A percentile compares a stretch with the other conserved stretches of the same genome.
These are phyloP conservation scores for Odontamblyopus rebecca DNA, from an alignment of 2,797 vertebrate species.

Conservation along the genomic window DNA sequence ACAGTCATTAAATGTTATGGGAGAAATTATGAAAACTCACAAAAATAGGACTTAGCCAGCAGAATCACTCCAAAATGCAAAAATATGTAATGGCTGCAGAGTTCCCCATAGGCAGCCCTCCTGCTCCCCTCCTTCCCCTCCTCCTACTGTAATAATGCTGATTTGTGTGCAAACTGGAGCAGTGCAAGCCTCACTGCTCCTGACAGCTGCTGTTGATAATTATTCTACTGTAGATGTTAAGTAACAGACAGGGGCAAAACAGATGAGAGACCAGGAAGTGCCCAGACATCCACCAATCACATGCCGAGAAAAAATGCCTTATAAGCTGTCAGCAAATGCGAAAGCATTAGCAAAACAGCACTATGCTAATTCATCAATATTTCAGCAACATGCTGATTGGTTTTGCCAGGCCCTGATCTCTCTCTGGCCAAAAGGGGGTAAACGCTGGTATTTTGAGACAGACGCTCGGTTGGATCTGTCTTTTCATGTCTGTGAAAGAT, in stretches of 20 bases:
- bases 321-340: conserved; percentile 63
- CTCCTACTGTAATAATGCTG: conserved; percentile 1
- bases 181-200: conserved; percentile 21
- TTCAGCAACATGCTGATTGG: conserved; percentile 43
- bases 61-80: not conserved
- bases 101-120: not conserved
- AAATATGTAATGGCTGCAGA: not conserved
- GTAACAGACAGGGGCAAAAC: conserved; percentile 35
- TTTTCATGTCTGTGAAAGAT: conserved; percentile 4
- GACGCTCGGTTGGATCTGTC: conserved; percentile 20
- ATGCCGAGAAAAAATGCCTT: conserved; percentile 32
- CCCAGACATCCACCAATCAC: conserved; percentile 40
- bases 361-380: conserved; percentile 73
- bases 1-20: not conserved
- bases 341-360: conserved; percentile 65
- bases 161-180: conserved; percentile 27
- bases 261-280: conserved; percentile 13
- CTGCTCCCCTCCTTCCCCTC: not conserved
- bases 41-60: not conserved
- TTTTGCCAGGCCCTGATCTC: conserved; percentile 42
- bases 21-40: not conserved
- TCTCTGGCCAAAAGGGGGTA: too few species aligned
- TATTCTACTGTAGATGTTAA: conserved; percentile 42
- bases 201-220: conserved; percentile 53
- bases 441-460: not conserved